phyloP scores from a whole-genome alignment of 2,888 invertebrate species.

The Nemotelus pantherinus region DNA sequence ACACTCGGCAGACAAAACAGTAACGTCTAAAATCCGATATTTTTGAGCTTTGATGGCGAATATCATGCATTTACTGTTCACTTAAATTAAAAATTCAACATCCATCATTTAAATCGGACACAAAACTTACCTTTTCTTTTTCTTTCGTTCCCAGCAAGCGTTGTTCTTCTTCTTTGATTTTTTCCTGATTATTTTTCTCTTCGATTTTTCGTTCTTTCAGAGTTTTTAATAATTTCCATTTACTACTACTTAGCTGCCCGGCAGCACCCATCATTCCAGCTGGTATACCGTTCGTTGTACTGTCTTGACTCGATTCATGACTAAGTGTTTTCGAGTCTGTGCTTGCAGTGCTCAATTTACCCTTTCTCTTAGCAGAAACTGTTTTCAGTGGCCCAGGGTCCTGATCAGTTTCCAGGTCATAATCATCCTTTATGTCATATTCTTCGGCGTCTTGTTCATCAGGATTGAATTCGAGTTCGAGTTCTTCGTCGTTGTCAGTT shows the following conservation, averaged over 20 bases:
- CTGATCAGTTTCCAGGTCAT: constrained; percentile 17
- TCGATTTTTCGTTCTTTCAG: constrained; percentile 90
- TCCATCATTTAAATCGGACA: constrained; percentile 50
- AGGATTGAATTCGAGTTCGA: background rate
- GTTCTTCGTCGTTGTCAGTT: background rate
- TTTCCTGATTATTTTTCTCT: constrained; percentile 79
- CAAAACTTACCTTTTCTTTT: constrained; percentile 73
- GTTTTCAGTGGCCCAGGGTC: background rate
- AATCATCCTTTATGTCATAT: background rate
- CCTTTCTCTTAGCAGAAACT: background rate
- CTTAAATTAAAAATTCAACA: too few relatives aligned
- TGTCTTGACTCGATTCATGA: constrained; percentile 63
- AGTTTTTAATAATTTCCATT: constrained; percentile 91
- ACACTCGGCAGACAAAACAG: too few relatives aligned
- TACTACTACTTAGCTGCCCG: constrained; percentile 76
- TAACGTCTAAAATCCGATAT: too few relatives aligned
- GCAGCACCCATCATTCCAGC: background rate
- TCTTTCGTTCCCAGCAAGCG: constrained; percentile 68
- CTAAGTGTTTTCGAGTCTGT: constrained; percentile 50
- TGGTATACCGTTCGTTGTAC: constrained; percentile 65
- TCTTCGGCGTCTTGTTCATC: background rate
- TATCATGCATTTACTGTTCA: too few relatives aligned
- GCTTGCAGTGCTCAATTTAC: background rate
- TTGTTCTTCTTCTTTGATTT: constrained; percentile 70
- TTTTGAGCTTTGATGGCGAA: too few relatives aligned